These are phyloP conservation scores for Danionella cerebrum DNA, from an alignment of 2,113 vertebrate genomes.

Conservation along the genomic window DNA sequence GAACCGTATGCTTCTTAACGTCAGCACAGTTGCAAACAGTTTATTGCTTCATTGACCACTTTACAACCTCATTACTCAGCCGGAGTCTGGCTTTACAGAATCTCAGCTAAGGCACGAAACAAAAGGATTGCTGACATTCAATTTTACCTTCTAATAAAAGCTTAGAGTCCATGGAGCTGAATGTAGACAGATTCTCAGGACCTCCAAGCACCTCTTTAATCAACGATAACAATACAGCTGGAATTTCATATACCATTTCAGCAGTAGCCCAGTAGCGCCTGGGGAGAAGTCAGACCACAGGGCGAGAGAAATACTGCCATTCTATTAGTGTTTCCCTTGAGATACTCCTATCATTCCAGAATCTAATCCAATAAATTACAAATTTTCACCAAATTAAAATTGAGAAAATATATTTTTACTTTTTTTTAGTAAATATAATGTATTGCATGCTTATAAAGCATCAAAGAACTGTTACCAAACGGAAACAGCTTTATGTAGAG, in stretches of 20 bases:
- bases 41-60: slow-evolving; percentile 23
- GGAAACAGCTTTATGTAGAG: neutral
- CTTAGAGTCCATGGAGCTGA: slow-evolving; percentile 15
- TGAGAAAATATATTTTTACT: too few species aligned
- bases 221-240: slow-evolving; percentile 21
- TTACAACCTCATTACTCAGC: slow-evolving; percentile 25
- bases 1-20: neutral
- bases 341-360: neutral
- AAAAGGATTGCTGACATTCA: slow-evolving; percentile 35
- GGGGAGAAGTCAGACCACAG: slow-evolving; percentile 1
- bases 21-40: slow-evolving; percentile 1
- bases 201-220: slow-evolving; percentile 27
- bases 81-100: slow-evolving; percentile 26
- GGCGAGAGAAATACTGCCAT: neutral
- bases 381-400: neutral
- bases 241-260: slow-evolving; percentile 20
- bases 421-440: too few species aligned
- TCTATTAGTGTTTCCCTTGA: neutral
- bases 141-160: slow-evolving; percentile 39
- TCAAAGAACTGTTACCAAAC: neutral
- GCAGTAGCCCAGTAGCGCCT: slow-evolving; percentile 8
- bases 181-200: slow-evolving; percentile 36
- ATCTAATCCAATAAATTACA: neutral
- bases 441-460: neutral
- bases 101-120: slow-evolving; percentile 19